Base-by-base conservation (phyloP, 1,140 invertebrate genomes). In the Zaprionus davidi region DNA sequence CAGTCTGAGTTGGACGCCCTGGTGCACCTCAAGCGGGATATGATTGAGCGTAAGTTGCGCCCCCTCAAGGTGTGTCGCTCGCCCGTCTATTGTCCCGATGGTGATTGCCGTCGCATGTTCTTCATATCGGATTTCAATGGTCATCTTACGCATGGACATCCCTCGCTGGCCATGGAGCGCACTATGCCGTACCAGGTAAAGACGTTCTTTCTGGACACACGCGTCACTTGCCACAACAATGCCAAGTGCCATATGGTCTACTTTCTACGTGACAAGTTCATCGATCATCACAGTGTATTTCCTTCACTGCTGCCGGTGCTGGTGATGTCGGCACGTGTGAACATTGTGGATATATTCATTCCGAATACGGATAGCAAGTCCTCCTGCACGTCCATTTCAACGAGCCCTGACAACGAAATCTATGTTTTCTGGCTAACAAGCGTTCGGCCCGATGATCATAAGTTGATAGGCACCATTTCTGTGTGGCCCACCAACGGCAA, bases 91-190 rank as follows among this genome's bases (percentile, higher is more conserved):
- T 91, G 88, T 24, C 85, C 88, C 13, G 80, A 90, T n/a, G 24
- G 24, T 0, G 53, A 81, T 7, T 91, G 88, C 62, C 13, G 53
- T 4, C 67, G 76, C 7, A 46, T 79, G n/a, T 62, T 58, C 7
- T 90, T 90, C 13, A 67, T 87, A 1, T 87, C 88, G 0, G 85
- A 92, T 7, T 87, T 91, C 13, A 90, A 76, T 22, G 74, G 57
- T 5, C 88, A 92, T 53, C 36, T 92, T 0, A 44, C 63, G 0
- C 56, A 69, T 2, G 82, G 87, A 22, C 90, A 92, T 58, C 64
- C 53, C 2, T 6, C 65, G 2, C n/a, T 92, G 36, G 63, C 79
- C 15, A 76, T 90, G 70, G 90, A 92, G 31, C 80, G 78, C 22
- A 78, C 87, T 13, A 6, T 6, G 0, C 49, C 73, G 0, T 15